Base-by-base conservation (phyloP, 1,140 invertebrate genomes). In the Melanaphis sacchari region DNA sequence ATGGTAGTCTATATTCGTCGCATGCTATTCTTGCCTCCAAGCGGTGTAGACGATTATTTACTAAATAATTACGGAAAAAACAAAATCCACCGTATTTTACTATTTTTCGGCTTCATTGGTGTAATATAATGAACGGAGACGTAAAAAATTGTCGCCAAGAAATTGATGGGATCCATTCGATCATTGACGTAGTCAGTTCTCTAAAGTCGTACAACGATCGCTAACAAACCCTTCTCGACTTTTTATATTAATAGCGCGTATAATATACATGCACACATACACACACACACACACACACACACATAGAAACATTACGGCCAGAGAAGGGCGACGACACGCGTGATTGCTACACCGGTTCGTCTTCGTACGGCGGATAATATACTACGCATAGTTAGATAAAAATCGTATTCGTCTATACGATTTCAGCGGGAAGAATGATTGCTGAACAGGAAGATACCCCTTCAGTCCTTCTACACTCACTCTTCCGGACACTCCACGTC, bases 241-340 rank as follows among this genome's bases (percentile, higher is more conserved):
- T 36, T 91, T 91, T 81, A 36, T 92, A 92, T 92, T 92, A 92
- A 92, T 92, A 92, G 91, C 49, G 36, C 22, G 88, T 90, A 26
- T 59, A 76, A 76, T 76, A 15, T 7, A 36, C 59, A 18, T n/a
- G 3, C n/a, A 18, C 59, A 31, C 31, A 26, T n/a, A n/a, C n/a
- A n/a, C n/a, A n/a, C 43, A 43, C 43, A 49, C 52, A 26, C 24
- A 54, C 22, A 26, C 54, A 54, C 22, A 24, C 52, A 5, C 9
- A 9, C 26, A 59, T 2, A 11, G 8, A 31, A 9, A 11, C 26
- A 59, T 9, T 26, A 31, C 82, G 4, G 3, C 8, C 2, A 15
- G 82, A 31, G 3, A 26, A 85, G 40, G 84, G 40, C 40, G 76
- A n/a, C 90, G 90, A 91, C 90, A 91, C 90, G 46, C 46, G 90